phyloP scores from a whole-genome alignment of 2,888 invertebrate species.

The Rotaria socialis region DNA sequence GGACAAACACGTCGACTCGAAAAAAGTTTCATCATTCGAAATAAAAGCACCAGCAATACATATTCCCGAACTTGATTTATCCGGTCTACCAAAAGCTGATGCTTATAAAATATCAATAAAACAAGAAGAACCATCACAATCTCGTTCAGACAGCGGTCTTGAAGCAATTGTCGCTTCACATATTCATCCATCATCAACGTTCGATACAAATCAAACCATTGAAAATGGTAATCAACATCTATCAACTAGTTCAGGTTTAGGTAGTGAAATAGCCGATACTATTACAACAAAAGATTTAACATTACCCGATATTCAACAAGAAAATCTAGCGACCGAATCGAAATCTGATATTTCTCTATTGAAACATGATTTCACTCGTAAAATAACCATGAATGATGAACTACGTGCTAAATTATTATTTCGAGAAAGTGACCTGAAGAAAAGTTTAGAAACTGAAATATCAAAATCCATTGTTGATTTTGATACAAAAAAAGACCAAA shows the following conservation, averaged over 20 bases:
- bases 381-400: conserved; percentile 1
- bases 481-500: conserved; percentile 4
- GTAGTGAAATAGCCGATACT: not conserved
- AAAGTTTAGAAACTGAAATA: conserved; percentile 1
- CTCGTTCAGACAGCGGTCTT: conserved; percentile 25
- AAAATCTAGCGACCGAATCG: not conserved
- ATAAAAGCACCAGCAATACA: not conserved
- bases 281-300: not conserved
- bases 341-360: not conserved
- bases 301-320: not conserved
- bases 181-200: conserved; percentile 17
- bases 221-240: not conserved
- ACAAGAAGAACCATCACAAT: not conserved
- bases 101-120: not conserved
- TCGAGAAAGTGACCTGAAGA: not conserved
- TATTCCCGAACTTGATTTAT: conserved; percentile 30
- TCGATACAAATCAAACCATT: not conserved
- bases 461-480: not conserved
- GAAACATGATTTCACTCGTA: not conserved
- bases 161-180: not conserved
- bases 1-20: not conserved
- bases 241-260: not conserved
- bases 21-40: not conserved
- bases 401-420: conserved; percentile 9
- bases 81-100: not conserved